These are phyloP conservation scores for Diadegma fenestrale DNA, from an alignment of 2,888 invertebrate species.

Conservation along the genomic window DNA sequence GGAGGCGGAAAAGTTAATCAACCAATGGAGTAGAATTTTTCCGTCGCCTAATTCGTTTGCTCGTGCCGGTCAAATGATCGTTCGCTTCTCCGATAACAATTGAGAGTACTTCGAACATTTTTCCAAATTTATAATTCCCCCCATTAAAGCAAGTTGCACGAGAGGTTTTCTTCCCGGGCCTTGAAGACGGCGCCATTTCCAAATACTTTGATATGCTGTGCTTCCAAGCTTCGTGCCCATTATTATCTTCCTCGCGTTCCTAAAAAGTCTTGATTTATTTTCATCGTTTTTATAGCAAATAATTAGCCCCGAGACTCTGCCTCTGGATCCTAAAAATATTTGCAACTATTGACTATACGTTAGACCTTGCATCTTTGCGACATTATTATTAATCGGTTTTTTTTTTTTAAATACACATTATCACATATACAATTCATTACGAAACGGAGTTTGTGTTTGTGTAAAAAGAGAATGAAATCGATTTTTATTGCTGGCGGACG, in stretches of 20 bases:
- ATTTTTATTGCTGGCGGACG: constrained; percentile 74
- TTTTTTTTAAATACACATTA: constrained; percentile 53
- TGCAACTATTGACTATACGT: constrained; percentile 73
- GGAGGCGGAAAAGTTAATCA: neutral
- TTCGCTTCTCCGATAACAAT: neutral
- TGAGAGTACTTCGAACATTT: neutral
- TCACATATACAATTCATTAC: constrained; percentile 66
- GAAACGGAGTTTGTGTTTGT: constrained; percentile 54
- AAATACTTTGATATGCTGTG: constrained; percentile 58
- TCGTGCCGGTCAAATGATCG: neutral
- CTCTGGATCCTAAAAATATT: constrained; percentile 74
- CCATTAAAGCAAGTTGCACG: neutral
- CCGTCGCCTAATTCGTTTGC: neutral
- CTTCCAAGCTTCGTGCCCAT: neutral
- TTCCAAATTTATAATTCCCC: neutral
- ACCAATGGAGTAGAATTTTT: neutral
- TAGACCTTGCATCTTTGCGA: constrained; percentile 70
- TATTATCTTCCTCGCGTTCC: constrained; percentile 19
- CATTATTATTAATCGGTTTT: constrained; percentile 48
- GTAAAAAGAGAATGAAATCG: constrained; percentile 46
- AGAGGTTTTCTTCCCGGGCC: neutral
- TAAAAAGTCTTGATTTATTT: neutral
- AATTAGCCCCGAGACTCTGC: too few relatives aligned
- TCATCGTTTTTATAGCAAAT: constrained; percentile 72
- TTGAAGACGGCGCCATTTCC: constrained; percentile 24